These are phyloP conservation scores for Pogonocichla stellata DNA, from an alignment of 2,113 vertebrate genomes.

Conservation along the genomic window DNA sequence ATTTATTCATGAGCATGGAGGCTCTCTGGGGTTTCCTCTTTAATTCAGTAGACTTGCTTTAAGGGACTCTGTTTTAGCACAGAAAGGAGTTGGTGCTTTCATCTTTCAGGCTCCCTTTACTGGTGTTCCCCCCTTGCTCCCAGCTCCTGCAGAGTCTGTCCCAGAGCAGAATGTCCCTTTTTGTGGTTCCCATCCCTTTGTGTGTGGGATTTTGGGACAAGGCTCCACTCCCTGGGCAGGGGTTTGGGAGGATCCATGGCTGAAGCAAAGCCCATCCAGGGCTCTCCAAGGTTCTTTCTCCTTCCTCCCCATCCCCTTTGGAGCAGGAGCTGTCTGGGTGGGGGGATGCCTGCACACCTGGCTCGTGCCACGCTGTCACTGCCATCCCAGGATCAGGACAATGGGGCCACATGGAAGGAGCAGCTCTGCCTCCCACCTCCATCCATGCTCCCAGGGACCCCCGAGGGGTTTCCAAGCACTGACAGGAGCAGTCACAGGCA, in stretches of 20 bases:
- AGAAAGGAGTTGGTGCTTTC: background rate
- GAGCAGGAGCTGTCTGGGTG: background rate
- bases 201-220: background rate
- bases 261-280: background rate
- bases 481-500: constrained; percentile 24
- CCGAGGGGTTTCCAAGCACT: background rate
- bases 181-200: accelerated
- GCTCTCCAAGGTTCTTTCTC: background rate
- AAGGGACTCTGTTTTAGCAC: constrained; percentile 6
- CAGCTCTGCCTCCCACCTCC: background rate
- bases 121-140: background rate
- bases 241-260: accelerated
- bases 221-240: accelerated
- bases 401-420: background rate
- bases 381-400: background rate
- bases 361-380: background rate
- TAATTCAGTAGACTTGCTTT: constrained; percentile 50
- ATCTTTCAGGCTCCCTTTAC: background rate
- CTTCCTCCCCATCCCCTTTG: background rate
- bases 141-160: background rate
- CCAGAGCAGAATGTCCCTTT: background rate
- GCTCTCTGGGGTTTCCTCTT: constrained; percentile 51
- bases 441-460: background rate
- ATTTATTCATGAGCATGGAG: constrained; percentile 40
- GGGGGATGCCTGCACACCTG: accelerated